phyloP scores from a whole-genome alignment of 2,797 vertebrate species.

The Enteromius radiatus region DNA sequence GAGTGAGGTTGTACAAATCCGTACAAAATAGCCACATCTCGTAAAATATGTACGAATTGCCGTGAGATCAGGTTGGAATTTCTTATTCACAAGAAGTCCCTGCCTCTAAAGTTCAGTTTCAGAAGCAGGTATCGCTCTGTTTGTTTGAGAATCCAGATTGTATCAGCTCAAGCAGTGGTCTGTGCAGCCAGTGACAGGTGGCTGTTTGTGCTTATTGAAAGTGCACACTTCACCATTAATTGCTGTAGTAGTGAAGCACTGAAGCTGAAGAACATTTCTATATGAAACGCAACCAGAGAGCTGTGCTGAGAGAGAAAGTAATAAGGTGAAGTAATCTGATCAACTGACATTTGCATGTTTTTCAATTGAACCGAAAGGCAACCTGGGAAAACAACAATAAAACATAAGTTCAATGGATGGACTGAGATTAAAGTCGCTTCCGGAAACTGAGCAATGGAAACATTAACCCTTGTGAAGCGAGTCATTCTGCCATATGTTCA shows the following conservation, averaged over 20 bases:
- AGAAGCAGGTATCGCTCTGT: neutral
- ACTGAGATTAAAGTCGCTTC: constrained; percentile 20
- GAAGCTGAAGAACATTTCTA: constrained; percentile 11
- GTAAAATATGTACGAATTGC: too few relatives aligned
- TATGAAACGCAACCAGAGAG: neutral
- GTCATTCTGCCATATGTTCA: constrained; percentile 21
- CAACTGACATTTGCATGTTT: constrained; percentile 35
- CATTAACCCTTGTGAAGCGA: constrained; percentile 34
- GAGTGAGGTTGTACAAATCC: too few relatives aligned
- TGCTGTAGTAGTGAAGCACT: neutral
- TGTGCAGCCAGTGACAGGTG: neutral
- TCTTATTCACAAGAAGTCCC: neutral
- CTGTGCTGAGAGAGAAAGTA: neutral
- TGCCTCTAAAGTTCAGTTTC: neutral
- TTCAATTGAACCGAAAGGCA: constrained; percentile 15
- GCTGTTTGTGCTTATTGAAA: neutral
- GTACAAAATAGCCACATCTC: too few relatives aligned
- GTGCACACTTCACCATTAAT: neutral
- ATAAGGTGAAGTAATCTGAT: constrained; percentile 19
- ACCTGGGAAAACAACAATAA: constrained; percentile 28
- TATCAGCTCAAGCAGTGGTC: neutral
- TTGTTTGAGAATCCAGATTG: neutral
- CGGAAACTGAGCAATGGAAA: constrained; percentile 5
- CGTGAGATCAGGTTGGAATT: too few relatives aligned
- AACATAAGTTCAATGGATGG: constrained; percentile 4